Base-by-base conservation (phyloP, 2,888 invertebrate genomes). In the Eristalinus sepulchralis region DNA sequence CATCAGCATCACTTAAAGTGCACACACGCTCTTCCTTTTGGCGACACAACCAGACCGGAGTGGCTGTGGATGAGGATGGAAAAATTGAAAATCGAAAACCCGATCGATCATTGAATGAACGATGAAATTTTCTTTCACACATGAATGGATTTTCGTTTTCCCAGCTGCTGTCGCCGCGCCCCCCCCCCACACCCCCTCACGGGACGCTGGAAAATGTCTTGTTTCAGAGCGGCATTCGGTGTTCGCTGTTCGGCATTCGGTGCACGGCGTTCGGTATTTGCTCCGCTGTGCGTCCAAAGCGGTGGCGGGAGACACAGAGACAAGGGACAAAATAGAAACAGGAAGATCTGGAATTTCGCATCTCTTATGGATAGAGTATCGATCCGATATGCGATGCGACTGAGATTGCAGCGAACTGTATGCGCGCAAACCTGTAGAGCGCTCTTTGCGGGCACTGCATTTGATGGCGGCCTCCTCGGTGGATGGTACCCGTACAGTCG, bases 291-390 rank as follows among this genome's bases (percentile, higher is more conserved):
- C 82, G 73, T 73, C 71, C 57, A 67, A 86, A 83, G 79, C 73
- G 27, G 27, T 57, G 31, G 39, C 53, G 55, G 68, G 22, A 59
- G 57, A 47, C 17, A 59, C n/a, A 24, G n/a, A 57, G n/a, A 34
- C 55, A 71, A n/a, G n/a, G 27, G 36, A 63, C 60, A 57, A 73
- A 33, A 76, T 62, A 81, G 78, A 86, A 86, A 86, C 86, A 86
- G 86, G 86, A 86, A 86, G 86, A 86, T 86, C 86, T 86, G 86
- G 86, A 86, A 86, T 86, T 83, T 86, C 83, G 78, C 86, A 86
- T 83, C 83, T 86, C 78, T 79, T 86, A 83, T 79, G 86, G 86
- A 86, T 86, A 71, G 57, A 67, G 83, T 86, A 86, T 86, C 86
- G 83, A 86, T 75, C 57, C 60, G 83, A 85, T 81, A 76, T 47